A percentile compares a stretch with the other conserved stretches of the same genome.
Evolutionary conservation across 2,113 vertebrate species (phyloP).

Genomic region (Megaleporinus macrocephalus): DNA sequence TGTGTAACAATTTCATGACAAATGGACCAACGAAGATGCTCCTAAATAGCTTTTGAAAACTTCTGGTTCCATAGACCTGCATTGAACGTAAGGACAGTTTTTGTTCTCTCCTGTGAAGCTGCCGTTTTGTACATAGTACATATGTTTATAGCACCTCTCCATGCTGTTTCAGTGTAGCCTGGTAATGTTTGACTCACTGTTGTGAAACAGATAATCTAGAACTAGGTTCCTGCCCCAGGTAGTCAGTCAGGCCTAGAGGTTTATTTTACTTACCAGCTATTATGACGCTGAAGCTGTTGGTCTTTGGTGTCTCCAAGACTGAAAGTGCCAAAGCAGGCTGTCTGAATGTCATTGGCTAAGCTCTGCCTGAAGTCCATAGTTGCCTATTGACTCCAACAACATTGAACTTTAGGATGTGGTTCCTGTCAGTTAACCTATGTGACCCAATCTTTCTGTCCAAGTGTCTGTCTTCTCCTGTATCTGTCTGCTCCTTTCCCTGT

Average conservation of each 20-base stretch:
- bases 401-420: neutral
- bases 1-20: no score
- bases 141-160: no score
- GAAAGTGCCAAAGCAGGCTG: neutral
- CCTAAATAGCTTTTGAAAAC: no score
- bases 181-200: no score
- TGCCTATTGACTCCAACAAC: neutral
- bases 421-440: neutral
- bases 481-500: constrained; percentile 13
- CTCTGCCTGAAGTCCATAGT: neutral
- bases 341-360: neutral
- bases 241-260: neutral
- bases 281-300: neutral
- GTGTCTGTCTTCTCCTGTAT: neutral
- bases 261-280: neutral
- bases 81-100: no score
- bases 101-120: no score
- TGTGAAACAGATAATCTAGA: no score
- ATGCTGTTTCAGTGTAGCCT: no score
- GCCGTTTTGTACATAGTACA: no score
- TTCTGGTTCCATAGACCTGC: no score
- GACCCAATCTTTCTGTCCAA: neutral
- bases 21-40: no score
- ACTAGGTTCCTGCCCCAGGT: neutral
- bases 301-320: neutral